Evolutionary conservation across 2,888 invertebrate species (phyloP), one percentile per base, ranked within the genome.

Genomic region (Pilophorus perplexus): DNA sequence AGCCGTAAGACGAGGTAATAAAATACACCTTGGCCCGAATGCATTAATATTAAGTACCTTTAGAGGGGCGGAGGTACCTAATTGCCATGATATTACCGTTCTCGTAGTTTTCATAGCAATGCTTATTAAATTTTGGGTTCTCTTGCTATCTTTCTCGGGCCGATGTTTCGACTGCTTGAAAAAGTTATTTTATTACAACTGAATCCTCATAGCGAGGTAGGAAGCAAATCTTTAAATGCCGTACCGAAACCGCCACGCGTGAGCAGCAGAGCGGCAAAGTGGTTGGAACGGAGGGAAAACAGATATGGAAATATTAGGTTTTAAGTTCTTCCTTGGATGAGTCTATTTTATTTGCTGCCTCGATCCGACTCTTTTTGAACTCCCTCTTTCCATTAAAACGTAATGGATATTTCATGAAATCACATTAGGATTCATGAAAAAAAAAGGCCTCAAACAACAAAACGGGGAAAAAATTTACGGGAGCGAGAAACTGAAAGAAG

Each of bases 1-100:
- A 55, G 55, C 38, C 44, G 59, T 59, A 42, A 59, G 40, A 23
- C 14, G 37, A n/a, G 12, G 42, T 59, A 59, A 59, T 59, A 59
- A 59, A 59, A 59, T 59, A 59, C 59, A 59, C 59, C 59, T 59
- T 59, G 59, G 59, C 42, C 44, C 59, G 59, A 42, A 59, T 59
- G 59, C 59, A 59, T 59, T 59, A 59, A 59, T 59, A 59, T 59
- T 59, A 59, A 59, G 44, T 25, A 27, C 18, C 40, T 55, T 55
- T 38, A 27, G 52, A 25, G 52, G 52, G 28, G 52, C 52, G 25
- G 52, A 12, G 55, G 38, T 37, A 37, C 55, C 22, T 55, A 55
- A 55, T 55, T 55, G 55, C 55, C 37, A 38, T 10, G n/a, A 55
- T 55, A 55, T 55, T 55, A 55, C 55, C 38, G 55, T 20, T 55